Evolutionary conservation across 2,888 invertebrate genomes (phyloP).

Genomic region (Hipparchia sbordonii): DNA sequence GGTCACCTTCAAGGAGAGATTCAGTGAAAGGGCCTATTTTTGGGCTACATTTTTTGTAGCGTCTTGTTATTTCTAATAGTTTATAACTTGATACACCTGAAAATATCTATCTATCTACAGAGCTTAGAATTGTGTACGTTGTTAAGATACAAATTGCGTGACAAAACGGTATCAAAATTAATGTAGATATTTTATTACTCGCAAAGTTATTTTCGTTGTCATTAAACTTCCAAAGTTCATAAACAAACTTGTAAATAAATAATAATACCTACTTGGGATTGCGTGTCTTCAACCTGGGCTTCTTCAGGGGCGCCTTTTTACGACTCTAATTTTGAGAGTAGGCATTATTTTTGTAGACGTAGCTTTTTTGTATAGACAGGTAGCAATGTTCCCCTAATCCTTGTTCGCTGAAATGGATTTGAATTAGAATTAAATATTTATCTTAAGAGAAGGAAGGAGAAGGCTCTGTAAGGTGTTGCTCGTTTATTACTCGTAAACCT

Average conservation of each 20-base stretch:
- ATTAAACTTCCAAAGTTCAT: conserved; percentile 72
- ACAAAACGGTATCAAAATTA: conserved; percentile 66
- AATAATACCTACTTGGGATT: conserved; percentile 60
- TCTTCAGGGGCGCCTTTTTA: conserved; percentile 34
- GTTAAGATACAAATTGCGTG: conserved; percentile 55
- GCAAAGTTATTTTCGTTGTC: conserved; percentile 66
- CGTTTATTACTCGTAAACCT: too few relatives aligned
- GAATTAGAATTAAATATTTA: too few relatives aligned
- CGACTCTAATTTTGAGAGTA: conserved; percentile 19
- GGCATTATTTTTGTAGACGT: too few relatives aligned
- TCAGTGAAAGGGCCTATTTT: too few relatives aligned
- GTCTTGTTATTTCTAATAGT: too few relatives aligned
- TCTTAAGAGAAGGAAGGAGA: too few relatives aligned
- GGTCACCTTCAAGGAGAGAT: too few relatives aligned
- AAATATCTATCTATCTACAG: neutral
- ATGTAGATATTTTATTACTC: conserved; percentile 63
- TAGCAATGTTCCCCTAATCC: too few relatives aligned
- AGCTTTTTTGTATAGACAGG: too few relatives aligned
- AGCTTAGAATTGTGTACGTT: neutral
- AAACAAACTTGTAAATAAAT: conserved; percentile 68
- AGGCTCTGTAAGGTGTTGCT: too few relatives aligned
- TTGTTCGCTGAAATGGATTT: too few relatives aligned
- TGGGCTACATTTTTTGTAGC: too few relatives aligned
- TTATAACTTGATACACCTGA: neutral
- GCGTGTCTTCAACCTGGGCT: conserved; percentile 55